A percentile compares a stretch with the other conserved stretches of the same genome.
These are phyloP conservation scores for Lepidochrysops patricia DNA, from an alignment of 2,888 invertebrate species.

Conservation along the genomic window DNA sequence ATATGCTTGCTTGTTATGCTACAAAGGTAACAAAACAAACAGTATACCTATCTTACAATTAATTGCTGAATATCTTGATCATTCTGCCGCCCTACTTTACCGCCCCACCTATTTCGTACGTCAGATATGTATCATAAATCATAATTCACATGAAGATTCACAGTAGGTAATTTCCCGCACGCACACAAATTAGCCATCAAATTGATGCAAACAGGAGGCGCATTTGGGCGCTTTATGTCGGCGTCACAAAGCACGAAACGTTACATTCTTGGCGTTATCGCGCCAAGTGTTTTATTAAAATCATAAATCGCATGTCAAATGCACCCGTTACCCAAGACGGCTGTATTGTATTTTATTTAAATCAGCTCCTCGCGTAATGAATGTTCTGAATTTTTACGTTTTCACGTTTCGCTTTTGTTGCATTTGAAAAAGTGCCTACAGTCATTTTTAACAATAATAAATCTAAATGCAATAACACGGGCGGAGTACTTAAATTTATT, in stretches of 20 bases:
- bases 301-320: constrained; percentile 71
- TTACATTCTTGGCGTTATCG: constrained; percentile 51
- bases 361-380: constrained; percentile 34
- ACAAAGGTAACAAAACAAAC: no score
- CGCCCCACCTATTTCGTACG: not conserved
- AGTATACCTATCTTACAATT: not conserved
- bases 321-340: constrained; percentile 58
- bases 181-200: not conserved
- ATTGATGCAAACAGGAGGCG: not conserved
- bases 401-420: not conserved
- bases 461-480: no score
- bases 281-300: constrained; percentile 67
- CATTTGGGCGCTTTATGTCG: not conserved
- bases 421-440: not conserved
- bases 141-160: not conserved
- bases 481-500: not conserved
- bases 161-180: not conserved
- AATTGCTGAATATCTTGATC: not conserved
- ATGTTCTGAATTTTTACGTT: constrained; percentile 15
- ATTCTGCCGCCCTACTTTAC: not conserved
- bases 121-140: not conserved
- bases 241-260: constrained; percentile 34
- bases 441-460: not conserved
- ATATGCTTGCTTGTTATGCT: no score
- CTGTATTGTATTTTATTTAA: constrained; percentile 59